phyloP scores from a whole-genome alignment of 2,888 invertebrate species.

The Chrysolina haemoptera region DNA sequence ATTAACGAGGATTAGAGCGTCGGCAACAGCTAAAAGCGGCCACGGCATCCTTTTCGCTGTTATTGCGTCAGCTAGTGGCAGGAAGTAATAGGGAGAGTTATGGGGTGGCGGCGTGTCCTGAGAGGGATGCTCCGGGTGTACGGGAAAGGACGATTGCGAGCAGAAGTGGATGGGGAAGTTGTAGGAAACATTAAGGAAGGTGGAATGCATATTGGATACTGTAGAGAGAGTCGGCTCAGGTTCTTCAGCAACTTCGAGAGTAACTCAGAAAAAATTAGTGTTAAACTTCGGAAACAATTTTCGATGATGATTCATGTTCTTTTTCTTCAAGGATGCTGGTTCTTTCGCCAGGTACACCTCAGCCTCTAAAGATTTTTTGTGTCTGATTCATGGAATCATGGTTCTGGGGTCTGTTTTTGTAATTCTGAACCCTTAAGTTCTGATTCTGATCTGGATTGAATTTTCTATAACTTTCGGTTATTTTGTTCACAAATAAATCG shows the following conservation, averaged over 20 bases:
- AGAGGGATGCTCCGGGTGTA: background rate
- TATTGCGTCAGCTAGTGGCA: slow-evolving; percentile 15
- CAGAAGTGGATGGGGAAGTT: background rate
- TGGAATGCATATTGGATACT: background rate
- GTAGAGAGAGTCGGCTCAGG: background rate
- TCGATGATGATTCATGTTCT: too few species aligned
- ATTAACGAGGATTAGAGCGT: slow-evolving; percentile 19
- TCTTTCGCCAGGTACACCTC: too few species aligned
- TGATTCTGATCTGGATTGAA: too few species aligned
- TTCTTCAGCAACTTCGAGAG: background rate
- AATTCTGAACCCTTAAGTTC: too few species aligned
- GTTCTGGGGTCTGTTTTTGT: too few species aligned
- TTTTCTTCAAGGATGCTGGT: too few species aligned
- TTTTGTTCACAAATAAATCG: too few species aligned
- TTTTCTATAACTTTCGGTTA: too few species aligned
- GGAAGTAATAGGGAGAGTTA: slow-evolving; percentile 9
- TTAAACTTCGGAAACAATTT: too few species aligned
- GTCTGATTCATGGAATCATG: too few species aligned
- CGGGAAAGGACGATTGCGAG: background rate
- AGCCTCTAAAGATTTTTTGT: too few species aligned
- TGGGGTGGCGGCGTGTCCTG: background rate
- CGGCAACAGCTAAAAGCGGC: slow-evolving; percentile 15
- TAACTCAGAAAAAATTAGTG: too few species aligned
- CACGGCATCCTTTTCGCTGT: slow-evolving; percentile 9
- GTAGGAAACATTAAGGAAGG: background rate